Evolutionary conservation across 2,797 vertebrate genomes (phyloP).

Genomic region (Lepus oiostolus): DNA sequence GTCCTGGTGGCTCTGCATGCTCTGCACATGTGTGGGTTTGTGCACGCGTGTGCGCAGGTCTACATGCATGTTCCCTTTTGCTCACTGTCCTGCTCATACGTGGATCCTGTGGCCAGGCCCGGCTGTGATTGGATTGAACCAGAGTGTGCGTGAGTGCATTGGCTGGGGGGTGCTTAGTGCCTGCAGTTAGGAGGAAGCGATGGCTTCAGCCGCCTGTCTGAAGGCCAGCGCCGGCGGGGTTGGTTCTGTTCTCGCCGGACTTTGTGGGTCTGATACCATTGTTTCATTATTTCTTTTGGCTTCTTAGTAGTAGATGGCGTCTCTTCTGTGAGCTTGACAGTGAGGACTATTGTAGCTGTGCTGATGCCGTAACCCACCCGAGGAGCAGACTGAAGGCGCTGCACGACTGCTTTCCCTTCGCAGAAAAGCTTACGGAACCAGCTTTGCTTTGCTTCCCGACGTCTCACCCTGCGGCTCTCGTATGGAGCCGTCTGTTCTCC

Average conservation of each 20-base stretch:
- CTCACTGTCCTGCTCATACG: not conserved
- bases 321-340: constrained; percentile 55
- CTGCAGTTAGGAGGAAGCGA: constrained; percentile 30
- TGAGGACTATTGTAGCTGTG: constrained; percentile 30
- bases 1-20: constrained; percentile 18
- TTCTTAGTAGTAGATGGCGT: constrained; percentile 44
- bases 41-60: not conserved
- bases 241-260: not conserved
- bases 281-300: constrained; percentile 23
- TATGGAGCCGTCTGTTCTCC: constrained; percentile 55
- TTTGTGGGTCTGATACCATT: not conserved
- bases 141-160: not conserved
- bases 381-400: constrained; percentile 32
- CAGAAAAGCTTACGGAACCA: constrained; percentile 56
- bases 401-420: constrained; percentile 39
- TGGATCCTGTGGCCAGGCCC: constrained; percentile 19
- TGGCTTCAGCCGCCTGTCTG: not conserved
- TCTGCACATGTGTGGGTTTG: constrained; percentile 63
- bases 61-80: constrained; percentile 16
- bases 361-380: constrained; percentile 22
- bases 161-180: not conserved
- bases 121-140: not conserved
- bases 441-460: constrained; percentile 52
- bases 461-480: not conserved
- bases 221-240: not conserved